A percentile compares a stretch with the other conserved stretches of the same genome.
Evolutionary conservation across 2,888 invertebrate genomes (phyloP).

Genomic region (Leptinotarsa tumamoca): DNA sequence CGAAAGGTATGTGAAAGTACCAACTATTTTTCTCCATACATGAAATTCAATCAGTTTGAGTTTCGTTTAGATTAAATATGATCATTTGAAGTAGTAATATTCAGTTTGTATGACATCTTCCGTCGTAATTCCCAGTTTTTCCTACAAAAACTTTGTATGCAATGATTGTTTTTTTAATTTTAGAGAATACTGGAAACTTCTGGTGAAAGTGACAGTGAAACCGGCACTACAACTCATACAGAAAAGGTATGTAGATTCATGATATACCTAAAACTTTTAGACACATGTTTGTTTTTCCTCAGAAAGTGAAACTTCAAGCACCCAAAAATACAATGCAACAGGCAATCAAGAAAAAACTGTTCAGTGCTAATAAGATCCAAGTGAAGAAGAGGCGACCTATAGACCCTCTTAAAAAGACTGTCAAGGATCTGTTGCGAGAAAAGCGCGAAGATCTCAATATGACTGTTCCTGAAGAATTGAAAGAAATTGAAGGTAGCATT

Average conservation of each 20-base stretch:
- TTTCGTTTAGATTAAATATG: too few species aligned
- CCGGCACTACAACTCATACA: conserved; percentile 47
- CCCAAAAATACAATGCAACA: conserved; percentile 62
- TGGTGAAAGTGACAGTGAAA: conserved; percentile 60
- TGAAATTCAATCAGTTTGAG: too few species aligned
- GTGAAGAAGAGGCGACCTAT: conserved; percentile 56
- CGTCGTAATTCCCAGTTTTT: too few species aligned
- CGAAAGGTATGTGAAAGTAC: conserved; percentile 50
- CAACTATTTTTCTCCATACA: not conserved
- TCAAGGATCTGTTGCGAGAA: conserved; percentile 64
- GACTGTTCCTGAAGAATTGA: conserved; percentile 54
- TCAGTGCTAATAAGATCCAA: conserved; percentile 59
- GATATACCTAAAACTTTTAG: not conserved
- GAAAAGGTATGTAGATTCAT: conserved; percentile 46
- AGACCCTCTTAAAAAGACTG: conserved; percentile 57
- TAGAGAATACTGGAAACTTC: conserved; percentile 60
- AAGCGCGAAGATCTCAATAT: conserved; percentile 65
- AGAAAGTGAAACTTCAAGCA: conserved; percentile 65
- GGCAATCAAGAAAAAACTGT: conserved; percentile 62
- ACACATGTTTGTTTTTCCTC: conserved; percentile 38
- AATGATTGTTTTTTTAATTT: conserved; percentile 39
- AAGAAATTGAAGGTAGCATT: conserved; percentile 31
- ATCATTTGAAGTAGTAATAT: too few species aligned
- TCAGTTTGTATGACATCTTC: not conserved
- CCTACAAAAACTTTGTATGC: too few species aligned